Evolutionary conservation across 2,113 vertebrate genomes (phyloP).

Genomic region (Tychaedon coryphoeus): DNA sequence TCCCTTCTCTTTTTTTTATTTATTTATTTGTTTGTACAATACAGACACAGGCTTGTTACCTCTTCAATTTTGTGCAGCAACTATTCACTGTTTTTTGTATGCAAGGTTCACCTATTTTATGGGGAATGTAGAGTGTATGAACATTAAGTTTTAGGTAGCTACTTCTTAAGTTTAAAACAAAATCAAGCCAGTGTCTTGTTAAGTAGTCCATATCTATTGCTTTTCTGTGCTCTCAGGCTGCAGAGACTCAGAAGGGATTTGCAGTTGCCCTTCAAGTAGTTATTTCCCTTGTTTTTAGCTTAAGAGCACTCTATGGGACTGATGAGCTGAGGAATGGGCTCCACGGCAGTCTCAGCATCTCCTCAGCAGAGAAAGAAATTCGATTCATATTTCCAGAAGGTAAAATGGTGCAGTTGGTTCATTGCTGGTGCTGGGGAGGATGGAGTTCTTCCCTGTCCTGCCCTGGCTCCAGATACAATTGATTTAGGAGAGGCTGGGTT

Average conservation of each 20-base stretch:
- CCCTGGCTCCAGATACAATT: background rate
- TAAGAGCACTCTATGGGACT: slow-evolving; percentile 90
- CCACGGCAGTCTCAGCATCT: slow-evolving; percentile 85
- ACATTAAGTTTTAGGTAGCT: background rate
- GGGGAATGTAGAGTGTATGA: background rate
- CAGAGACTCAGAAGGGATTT: background rate
- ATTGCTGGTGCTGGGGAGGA: background rate
- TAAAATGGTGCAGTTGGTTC: slow-evolving; percentile 57
- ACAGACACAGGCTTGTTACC: background rate
- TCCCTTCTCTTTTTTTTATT: background rate
- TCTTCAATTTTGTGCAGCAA: background rate
- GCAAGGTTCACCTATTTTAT: background rate
- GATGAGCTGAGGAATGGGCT: slow-evolving; percentile 89
- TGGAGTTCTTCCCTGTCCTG: background rate
- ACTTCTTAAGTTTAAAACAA: background rate
- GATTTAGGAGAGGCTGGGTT: background rate
- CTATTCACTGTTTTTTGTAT: background rate
- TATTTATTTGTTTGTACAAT: background rate
- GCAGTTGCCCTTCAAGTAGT: background rate
- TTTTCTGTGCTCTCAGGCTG: background rate
- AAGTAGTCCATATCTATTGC: background rate
- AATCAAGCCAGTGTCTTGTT: background rate
- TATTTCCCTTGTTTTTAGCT: slow-evolving; percentile 72
- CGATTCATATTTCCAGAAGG: slow-evolving; percentile 91
- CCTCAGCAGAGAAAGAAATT: slow-evolving; percentile 87